Base-by-base conservation (phyloP, 2,113 vertebrate genomes). In the Lethenteron reissneri region DNA sequence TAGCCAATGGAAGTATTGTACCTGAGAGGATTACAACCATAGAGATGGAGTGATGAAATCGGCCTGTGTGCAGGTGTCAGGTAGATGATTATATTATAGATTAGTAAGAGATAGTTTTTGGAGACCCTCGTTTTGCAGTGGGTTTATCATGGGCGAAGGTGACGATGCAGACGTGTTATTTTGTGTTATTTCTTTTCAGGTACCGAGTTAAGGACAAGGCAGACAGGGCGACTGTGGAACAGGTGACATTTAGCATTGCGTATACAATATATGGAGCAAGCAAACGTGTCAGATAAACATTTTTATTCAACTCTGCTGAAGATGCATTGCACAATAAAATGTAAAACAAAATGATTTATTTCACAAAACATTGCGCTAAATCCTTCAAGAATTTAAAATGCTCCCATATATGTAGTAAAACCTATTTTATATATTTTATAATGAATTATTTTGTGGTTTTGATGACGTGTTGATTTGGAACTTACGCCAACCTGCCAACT, bases 181-280 rank as follows among this genome's bases (percentile, higher is more conserved):
- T 72, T 56, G 56, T 13, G 11, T 25, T 21, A 70, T 77, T 76
- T 64, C 74, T 57, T 19, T 41, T 74, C 79, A 96, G 94, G 84
- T 92, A 83, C 78, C 83, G 94, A 71, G 83, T 97, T 74, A 99
- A 94, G 79, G 94, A 99, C 78, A 97, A 99, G 75, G 86, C 92
- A 1, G 94, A 99, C 75, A 80, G 92, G 79, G 94, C 94, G 72
- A 99, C 94, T 1, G 89, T 99, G 8, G 91, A 99, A 73, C 94
- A 97, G 82, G 92, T 92, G 75, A 72, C 71, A 71, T 57, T 73
- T 70, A 57, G 14, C 59, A 72, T 56, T 69, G 15, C 11, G 19
- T 56, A 4, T 13, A 60, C 56, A 10, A 70, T 9, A 57, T 10
- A 64, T 69, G 60, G 14, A 57, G 71, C 25, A 14, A 57, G 57